Evolutionary conservation across 2,888 invertebrate genomes (phyloP).

Genomic region (Rotaria macrura): DNA sequence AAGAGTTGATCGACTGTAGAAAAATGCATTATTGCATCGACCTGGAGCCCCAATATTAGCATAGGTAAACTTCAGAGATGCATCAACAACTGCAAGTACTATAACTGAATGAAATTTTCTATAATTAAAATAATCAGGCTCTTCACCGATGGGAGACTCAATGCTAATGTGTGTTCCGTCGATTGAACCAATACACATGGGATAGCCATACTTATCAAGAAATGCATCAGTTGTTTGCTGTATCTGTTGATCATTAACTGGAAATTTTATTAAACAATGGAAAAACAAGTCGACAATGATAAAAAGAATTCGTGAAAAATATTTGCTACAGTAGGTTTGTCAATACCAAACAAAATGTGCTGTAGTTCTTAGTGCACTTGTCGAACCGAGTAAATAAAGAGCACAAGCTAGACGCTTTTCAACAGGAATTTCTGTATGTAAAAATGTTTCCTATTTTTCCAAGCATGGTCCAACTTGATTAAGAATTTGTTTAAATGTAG

Average conservation of each 20-base stretch:
- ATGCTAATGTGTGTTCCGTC: neutral
- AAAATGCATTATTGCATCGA: neutral
- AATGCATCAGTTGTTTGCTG: neutral
- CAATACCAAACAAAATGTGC: neutral
- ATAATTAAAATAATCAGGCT: neutral
- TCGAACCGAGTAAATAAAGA: neutral
- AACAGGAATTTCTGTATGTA: neutral
- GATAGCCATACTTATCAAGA: neutral
- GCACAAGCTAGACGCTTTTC: neutral
- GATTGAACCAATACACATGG: neutral
- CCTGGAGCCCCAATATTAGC: neutral
- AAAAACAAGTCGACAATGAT: neutral
- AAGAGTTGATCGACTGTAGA: neutral
- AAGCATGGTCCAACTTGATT: neutral
- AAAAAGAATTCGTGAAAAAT: neutral
- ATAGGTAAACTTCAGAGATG: neutral
- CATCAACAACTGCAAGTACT: neutral
- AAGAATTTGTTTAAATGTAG: neutral
- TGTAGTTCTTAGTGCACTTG: neutral
- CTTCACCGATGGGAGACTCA: neutral
- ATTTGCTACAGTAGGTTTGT: neutral
- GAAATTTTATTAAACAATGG: neutral
- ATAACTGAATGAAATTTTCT: neutral
- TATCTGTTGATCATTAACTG: neutral
- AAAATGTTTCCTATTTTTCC: neutral